Evolutionary conservation across 2,113 vertebrate genomes (phyloP).

Genomic region (Ploceus nigricollis): DNA sequence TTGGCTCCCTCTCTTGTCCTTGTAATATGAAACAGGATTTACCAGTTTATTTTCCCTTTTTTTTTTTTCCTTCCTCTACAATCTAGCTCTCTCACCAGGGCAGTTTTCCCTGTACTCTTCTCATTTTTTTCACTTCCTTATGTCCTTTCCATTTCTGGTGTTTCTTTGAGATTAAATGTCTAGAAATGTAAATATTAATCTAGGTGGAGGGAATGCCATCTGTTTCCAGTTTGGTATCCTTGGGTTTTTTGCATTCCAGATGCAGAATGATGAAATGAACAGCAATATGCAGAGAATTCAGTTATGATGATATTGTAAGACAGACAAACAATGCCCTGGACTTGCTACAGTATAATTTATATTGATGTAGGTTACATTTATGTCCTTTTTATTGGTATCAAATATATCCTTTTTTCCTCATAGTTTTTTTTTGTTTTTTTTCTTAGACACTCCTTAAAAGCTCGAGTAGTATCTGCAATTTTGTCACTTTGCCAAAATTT

Average conservation of each 20-base stretch:
- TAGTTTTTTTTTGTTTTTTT: neutral
- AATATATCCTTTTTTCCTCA: neutral
- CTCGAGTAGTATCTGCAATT: neutral
- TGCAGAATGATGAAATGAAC: neutral
- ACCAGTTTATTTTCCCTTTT: neutral
- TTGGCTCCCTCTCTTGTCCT: constrained; percentile 18
- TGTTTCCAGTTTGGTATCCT: neutral
- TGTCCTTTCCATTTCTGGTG: neutral
- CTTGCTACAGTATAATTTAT: neutral
- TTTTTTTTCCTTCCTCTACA: neutral
- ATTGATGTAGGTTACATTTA: neutral
- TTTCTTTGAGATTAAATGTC: neutral
- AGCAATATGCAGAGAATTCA: neutral
- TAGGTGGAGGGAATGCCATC: neutral
- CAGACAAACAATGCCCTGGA: neutral
- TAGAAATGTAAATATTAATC: constrained; percentile 43
- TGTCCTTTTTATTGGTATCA: neutral
- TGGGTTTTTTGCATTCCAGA: constrained; percentile 7
- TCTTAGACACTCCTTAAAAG: neutral
- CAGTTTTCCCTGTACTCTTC: neutral
- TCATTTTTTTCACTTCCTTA: neutral
- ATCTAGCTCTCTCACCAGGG: neutral
- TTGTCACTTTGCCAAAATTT: neutral
- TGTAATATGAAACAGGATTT: constrained; percentile 18
- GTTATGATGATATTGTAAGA: neutral